Evolutionary conservation across 2,888 invertebrate genomes (phyloP).

Genomic region (Macrosiphum euphorbiae): DNA sequence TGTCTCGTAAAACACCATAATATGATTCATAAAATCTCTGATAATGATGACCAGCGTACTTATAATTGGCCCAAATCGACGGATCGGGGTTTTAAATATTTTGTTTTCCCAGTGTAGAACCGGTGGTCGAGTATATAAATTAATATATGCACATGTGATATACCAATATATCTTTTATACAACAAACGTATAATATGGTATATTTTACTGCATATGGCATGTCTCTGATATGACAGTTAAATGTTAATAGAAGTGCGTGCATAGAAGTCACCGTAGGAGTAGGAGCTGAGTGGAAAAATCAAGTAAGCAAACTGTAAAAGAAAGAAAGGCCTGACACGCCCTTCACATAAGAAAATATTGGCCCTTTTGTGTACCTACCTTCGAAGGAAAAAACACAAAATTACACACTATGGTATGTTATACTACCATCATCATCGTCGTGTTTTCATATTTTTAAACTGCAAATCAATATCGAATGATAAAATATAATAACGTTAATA

Average conservation of each 20-base stretch:
- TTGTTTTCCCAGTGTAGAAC: background rate
- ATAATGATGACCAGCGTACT: background rate
- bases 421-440: background rate
- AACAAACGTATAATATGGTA: background rate
- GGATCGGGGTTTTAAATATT: background rate
- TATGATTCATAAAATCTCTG: background rate
- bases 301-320: background rate
- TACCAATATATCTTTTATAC: background rate
- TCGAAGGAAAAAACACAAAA: background rate
- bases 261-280: background rate
- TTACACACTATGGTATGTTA: background rate
- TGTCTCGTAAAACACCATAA: background rate
- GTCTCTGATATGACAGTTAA: background rate
- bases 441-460: background rate
- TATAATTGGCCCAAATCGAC: background rate
- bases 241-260: background rate
- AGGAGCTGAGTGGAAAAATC: background rate
- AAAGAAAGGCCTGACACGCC: background rate
- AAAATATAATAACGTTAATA: background rate
- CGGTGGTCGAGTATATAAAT: background rate
- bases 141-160: background rate
- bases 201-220: background rate
- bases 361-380: background rate
- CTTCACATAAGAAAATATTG: background rate
- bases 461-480: background rate